Base-by-base conservation (phyloP, 2,888 invertebrate genomes). In the Arge pagana region DNA sequence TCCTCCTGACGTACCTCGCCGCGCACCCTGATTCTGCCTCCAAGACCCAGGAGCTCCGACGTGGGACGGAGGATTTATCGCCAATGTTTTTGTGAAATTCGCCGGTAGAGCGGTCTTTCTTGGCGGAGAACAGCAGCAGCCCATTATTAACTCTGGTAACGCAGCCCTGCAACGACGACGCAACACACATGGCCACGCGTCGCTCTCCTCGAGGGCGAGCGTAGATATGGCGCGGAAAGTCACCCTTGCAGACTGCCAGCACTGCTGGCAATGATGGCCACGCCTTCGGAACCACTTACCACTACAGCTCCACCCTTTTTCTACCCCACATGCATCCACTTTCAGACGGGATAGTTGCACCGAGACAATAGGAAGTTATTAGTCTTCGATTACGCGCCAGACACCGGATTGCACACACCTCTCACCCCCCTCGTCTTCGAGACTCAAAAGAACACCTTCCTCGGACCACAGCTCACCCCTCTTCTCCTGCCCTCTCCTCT, bases 41-140 rank as follows among this genome's bases (percentile, higher is more conserved):
- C 51, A 30, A 31, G 37, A 45, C 51, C 40, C 48, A 48, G 53
- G 53, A 56, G 45, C 52, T 51, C 52, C 7, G 15, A 7, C 39
- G 18, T 10, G 7, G 6, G 39, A 39, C 5, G n/a, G n/a, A n/a
- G n/a, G n/a, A n/a, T n/a, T n/a, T n/a, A n/a, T n/a, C n/a, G n/a
- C n/a, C n/a, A n/a, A n/a, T n/a, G n/a, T n/a, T n/a, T n/a, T n/a
- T n/a, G n/a, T n/a, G n/a, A n/a, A n/a, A n/a, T n/a, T n/a, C n/a
- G n/a, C n/a, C n/a, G n/a, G n/a, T n/a, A n/a, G n/a, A n/a, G n/a
- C n/a, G n/a, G n/a, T n/a, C n/a, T n/a, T n/a, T n/a, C n/a, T n/a
- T n/a, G n/a, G n/a, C n/a, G n/a, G n/a, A n/a, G n/a, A n/a, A n/a
- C n/a, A n/a, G n/a, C n/a, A n/a, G n/a, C n/a, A n/a, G n/a, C n/a